phyloP scores from a whole-genome alignment of 2,888 invertebrate species.

The Hoplodrina ambigua region DNA sequence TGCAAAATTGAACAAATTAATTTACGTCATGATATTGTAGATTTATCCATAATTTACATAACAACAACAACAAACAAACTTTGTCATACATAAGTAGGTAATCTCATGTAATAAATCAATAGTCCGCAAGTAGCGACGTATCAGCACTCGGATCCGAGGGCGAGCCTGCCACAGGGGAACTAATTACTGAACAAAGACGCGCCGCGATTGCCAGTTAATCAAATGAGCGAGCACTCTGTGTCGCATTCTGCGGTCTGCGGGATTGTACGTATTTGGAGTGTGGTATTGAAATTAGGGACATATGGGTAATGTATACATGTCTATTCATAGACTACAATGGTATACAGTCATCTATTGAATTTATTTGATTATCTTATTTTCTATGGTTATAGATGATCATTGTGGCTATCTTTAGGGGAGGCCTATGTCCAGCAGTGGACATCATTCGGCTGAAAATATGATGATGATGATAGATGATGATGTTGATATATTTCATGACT shows the following conservation, averaged over 20 bases:
- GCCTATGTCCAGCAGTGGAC: too few species aligned
- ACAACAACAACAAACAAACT: slow-evolving; percentile 13
- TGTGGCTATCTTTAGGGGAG: too few species aligned
- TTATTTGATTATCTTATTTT: not conserved
- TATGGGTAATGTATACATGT: not conserved
- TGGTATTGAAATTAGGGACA: slow-evolving; percentile 11
- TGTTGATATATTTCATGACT: not conserved
- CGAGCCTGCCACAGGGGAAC: slow-evolving; percentile 42
- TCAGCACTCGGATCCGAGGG: slow-evolving; percentile 11
- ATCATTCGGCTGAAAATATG: too few species aligned
- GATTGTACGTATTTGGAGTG: slow-evolving; percentile 12
- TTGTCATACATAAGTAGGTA: slow-evolving; percentile 2
- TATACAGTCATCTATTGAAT: not conserved
- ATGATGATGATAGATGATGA: not conserved
- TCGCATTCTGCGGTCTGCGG: slow-evolving; percentile 25
- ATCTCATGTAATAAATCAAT: slow-evolving; percentile 46
- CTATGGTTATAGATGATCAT: too few species aligned
- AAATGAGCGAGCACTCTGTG: slow-evolving; percentile 40
- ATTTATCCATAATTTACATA: slow-evolving; percentile 33
- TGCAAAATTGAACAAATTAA: not conserved
- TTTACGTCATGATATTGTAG: slow-evolving; percentile 7
- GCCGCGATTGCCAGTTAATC: slow-evolving; percentile 47
- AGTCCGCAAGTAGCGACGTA: slow-evolving; percentile 33
- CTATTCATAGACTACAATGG: not conserved
- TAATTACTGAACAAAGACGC: slow-evolving; percentile 51